Percentiles rank a stretch among this genome's conserved stretches.
These are phyloP conservation scores for Syndactyla subalaris DNA, from an alignment of 2,797 vertebrate species.

Conservation along the genomic window DNA sequence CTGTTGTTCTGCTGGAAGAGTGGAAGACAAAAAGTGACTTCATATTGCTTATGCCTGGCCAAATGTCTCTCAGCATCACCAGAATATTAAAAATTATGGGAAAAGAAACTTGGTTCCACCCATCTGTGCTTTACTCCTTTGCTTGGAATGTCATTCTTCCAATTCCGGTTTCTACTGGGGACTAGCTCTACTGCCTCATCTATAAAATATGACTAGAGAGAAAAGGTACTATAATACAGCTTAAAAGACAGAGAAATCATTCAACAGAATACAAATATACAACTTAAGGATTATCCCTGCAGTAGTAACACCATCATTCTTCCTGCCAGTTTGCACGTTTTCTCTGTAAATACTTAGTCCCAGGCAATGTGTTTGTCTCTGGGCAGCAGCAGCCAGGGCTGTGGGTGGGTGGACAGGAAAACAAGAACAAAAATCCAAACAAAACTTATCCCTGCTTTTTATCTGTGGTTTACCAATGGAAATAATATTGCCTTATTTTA, in stretches of 20 bases:
- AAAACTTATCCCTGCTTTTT: not conserved
- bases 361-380: not conserved
- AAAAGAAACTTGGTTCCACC: not conserved
- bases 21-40: not conserved
- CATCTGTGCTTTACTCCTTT: not conserved
- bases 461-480: not conserved
- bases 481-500: constrained; percentile 9
- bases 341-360: not conserved
- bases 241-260: not conserved
- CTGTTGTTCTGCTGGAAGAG: not conserved
- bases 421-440: not conserved
- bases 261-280: not conserved
- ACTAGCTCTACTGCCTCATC: not conserved
- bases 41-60: not conserved
- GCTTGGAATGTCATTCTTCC: not conserved
- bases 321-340: not conserved
- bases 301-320: not conserved
- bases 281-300: not conserved
- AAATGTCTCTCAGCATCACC: not conserved
- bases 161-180: not conserved
- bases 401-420: not conserved
- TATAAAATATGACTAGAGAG: not conserved
- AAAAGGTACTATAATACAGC: not conserved
- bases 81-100: not conserved
- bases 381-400: not conserved